These are phyloP conservation scores for Scolopax bukidnonensis DNA, from an alignment of 2,797 vertebrate genomes.

Conservation along the genomic window DNA sequence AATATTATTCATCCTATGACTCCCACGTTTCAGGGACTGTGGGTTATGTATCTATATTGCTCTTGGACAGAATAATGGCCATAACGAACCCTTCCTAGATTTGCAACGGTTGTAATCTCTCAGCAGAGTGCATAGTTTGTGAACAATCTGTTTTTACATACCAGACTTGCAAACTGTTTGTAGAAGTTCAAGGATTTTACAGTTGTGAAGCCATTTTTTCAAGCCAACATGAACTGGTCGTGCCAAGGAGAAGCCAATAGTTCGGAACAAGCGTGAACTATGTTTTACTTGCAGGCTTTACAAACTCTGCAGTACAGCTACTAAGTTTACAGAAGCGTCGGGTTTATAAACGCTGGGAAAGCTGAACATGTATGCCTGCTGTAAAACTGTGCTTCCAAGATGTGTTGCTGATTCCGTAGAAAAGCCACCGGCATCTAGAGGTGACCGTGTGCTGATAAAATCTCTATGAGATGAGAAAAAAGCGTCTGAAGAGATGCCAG, in stretches of 20 bases:
- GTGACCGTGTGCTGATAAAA: not conserved
- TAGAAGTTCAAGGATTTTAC: slow-evolving; percentile 56
- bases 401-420: not conserved
- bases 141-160: slow-evolving; percentile 34
- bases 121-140: not conserved
- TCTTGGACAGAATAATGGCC: slow-evolving; percentile 11
- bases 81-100: slow-evolving; percentile 2
- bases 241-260: slow-evolving; percentile 41
- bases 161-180: slow-evolving; percentile 30
- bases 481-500: slow-evolving; percentile 1
- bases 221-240: not conserved
- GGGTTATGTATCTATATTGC: slow-evolving; percentile 15
- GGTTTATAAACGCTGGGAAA: not conserved
- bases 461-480: not conserved
- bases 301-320: not conserved
- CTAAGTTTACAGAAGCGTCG: not conserved
- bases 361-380: not conserved
- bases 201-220: slow-evolving; percentile 27
- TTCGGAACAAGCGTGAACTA: not conserved
- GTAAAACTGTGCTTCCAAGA: not conserved
- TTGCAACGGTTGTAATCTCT: not conserved
- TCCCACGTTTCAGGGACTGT: not conserved
- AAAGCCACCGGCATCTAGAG: not conserved
- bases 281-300: not conserved
- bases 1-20: not conserved